Evolutionary conservation across 2,113 vertebrate genomes (phyloP), one percentile per base, ranked within the genome.

Genomic region (Cacatua alba): DNA sequence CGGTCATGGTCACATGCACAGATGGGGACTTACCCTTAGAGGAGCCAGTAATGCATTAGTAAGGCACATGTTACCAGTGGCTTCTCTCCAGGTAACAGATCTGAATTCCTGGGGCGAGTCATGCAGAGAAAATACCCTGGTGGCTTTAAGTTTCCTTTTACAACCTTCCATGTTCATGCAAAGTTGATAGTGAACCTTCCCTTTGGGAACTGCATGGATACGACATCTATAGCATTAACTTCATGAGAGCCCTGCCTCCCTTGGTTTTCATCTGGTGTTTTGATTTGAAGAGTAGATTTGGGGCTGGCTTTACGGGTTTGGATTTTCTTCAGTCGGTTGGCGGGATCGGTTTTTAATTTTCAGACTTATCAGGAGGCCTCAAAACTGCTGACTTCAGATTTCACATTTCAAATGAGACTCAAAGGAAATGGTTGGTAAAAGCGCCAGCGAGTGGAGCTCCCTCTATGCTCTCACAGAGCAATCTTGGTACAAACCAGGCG

Each of bases 321-420:
- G 26, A 19, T 28, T 24, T 37, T 71, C 35, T 33, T 51, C 46
- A 16, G 39, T 67, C 6, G 8, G 25, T 28, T 65, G n/a, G 57
- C 67, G 88, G 70, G 48, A 24, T 78, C 55, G 63, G 89, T 85
- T 48, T 39, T 65, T n/a, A 39, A 63, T 84, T 84, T 63, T 64
- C 44, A 52, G 67, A 39, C 70, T 91, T 91, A 72, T 23, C 65
- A 86, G 52, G 39, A 87, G 80, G 49, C 72, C 88, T 96, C 35
- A 78, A 19, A 96, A 90, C 55, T 43, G 91, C 92, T 92, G 88
- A 87, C 86, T 94, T 63, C 78, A 91, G 46, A 91, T 89, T 94
- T 69, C 63, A 43, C 17, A 4, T 84, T 78, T 69, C 81, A 90
- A 93, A 62, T 0, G 69, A 88, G 82, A 10, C 94, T 93, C 88